Base-by-base conservation (phyloP, 2,888 invertebrate genomes). In the Lasioglossum leucozonium region DNA sequence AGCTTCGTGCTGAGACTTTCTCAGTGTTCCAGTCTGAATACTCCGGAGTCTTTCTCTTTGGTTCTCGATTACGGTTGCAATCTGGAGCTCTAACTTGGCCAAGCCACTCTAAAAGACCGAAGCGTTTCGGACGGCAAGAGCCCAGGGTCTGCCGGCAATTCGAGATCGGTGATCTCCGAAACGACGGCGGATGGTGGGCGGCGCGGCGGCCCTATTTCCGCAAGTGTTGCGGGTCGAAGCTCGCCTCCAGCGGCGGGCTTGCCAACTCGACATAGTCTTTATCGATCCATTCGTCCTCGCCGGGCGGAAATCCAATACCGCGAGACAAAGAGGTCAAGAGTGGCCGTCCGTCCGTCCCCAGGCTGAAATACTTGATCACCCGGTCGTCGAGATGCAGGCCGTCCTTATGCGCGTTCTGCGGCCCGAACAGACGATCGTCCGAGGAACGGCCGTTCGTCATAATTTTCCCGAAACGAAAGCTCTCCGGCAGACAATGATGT, bases 401-500 rank as follows among this genome's bases (percentile, higher is more conserved):
- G 93, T 95, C 83, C 1, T 96, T 96, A 65, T 96, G 95, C 0
- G 97, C 97, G 92, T 97, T 97, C 94, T 97, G 97, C 0, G 96
- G 94, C 0, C 93, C 92, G 34, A 97, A 96, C 0, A 96, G 95
- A 73, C 95, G 95, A 18, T 91, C 88, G 16, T 89, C 72, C 2
- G 96, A 94, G 44, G 95, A 94, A 84, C 96, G 67, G 40, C 82
- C 51, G n/a, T 79, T 79, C 37, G 77, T 16, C 42, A 89, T 72
- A 47, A 87, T 91, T 84, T 93, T 92, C 37, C 86, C 89, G 81
- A 93, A 94, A 79, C 90, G 89, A 87, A 93, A 94, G 65, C 81
- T 88, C 58, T 97, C 97, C 0, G 97, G 97, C 82, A 97, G 94
- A 93, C 97, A 98, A 91, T 97, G 97, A 93, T 97, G 97, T 89